phyloP scores from a whole-genome alignment of 2,113 vertebrate genomes.

The Ginglymostoma cirratum region DNA sequence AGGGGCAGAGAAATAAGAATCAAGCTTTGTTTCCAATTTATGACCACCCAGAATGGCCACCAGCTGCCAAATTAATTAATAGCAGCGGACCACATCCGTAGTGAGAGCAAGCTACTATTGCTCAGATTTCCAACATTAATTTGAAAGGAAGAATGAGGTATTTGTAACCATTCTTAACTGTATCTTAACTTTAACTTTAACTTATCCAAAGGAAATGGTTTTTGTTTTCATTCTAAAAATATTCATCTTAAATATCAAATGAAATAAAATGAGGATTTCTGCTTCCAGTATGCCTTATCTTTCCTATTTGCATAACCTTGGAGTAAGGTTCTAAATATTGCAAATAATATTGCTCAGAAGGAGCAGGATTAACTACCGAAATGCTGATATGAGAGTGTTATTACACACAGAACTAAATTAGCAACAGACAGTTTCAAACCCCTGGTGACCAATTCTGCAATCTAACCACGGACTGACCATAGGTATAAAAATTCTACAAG shows the following conservation, averaged over 20 bases:
- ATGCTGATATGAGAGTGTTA: background rate
- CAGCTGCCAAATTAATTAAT: conserved; percentile 23
- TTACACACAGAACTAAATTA: background rate
- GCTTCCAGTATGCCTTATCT: background rate
- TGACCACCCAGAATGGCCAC: conserved; percentile 32
- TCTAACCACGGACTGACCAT: background rate
- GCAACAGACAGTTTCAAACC: background rate
- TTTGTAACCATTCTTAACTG: background rate
- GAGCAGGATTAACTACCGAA: background rate
- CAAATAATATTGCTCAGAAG: background rate
- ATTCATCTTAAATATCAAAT: background rate
- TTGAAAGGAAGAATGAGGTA: background rate
- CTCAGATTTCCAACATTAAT: background rate
- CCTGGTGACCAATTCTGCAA: background rate
- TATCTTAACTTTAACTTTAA: background rate
- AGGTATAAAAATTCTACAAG: background rate
- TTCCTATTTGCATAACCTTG: background rate
- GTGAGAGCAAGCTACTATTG: background rate
- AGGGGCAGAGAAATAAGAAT: background rate
- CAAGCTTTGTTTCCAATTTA: background rate
- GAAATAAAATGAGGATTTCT: background rate
- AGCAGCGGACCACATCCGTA: background rate
- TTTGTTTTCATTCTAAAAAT: background rate
- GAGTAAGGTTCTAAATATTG: background rate
- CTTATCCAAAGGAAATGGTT: background rate